Base-by-base conservation (phyloP, 2,888 invertebrate species). In the Campaea margaritaria region DNA sequence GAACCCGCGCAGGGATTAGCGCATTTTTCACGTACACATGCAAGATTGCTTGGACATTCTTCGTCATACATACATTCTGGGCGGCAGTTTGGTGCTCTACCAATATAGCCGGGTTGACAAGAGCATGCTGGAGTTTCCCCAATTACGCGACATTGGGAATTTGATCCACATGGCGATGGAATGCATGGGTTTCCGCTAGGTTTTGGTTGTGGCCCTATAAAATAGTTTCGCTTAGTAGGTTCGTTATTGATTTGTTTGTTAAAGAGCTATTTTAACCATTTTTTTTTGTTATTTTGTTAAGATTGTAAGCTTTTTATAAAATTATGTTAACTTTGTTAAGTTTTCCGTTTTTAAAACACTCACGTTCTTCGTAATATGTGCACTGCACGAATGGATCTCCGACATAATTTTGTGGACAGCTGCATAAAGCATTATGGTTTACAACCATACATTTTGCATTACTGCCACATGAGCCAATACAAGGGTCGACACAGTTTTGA, bases 401-500 rank as follows among this genome's bases (percentile, higher is more conserved):
- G 38, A 93, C 93, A 81, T 94, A 95, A 70, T 95, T 96, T 67
- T 93, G 89, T 51, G 94, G 94, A 83, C 97, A 97, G 81, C 95
- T 96, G 88, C 97, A 97, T 66, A 96, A 94, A 41, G 97, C 96
- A 82, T 96, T 96, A 81, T 97, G 97, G 84, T 96, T 96, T 48
- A 97, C 95, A 13, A 96, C 96, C 71, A 95, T 95, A 81, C 97
- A 97, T 69, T 95, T 93, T 2, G 97, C 96, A 86, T 96, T 95
- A 61, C 93, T 89, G 27, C 97, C 97, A 80, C 97, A 97, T n/a
- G 96, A 95, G 63, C 96, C 96, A 38, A 94, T 93, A 82, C 97
- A 97, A 47, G 97, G 97, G 84, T 97, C 96, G 64, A 94, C 93
- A 81, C 97, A 97, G 85, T 94, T 96, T 78, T 96, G 95, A 81